Percentiles rank a stretch among this genome's conserved stretches.
Conservation (phyloP, 2,888 invertebrate genomes). For the Drosophila kokeensis region DNA sequence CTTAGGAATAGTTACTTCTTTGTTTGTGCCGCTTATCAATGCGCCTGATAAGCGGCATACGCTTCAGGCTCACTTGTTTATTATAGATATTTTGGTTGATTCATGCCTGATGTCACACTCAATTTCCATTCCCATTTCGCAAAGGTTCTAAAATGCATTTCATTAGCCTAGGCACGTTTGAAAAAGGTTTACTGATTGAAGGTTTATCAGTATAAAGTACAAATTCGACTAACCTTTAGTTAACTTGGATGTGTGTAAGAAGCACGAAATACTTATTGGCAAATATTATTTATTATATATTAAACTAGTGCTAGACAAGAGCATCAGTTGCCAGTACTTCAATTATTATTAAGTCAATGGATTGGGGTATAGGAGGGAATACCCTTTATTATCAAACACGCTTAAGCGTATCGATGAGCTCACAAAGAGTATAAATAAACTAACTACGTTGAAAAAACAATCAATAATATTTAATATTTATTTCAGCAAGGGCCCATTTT, state of each 20-base stretch:
- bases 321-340: not conserved
- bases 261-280: not conserved
- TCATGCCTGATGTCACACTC: slow-evolving; percentile 32
- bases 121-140: slow-evolving; percentile 9
- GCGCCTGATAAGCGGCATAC: slow-evolving; percentile 34
- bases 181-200: not conserved
- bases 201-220: slow-evolving; percentile 11
- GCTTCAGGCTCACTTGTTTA: slow-evolving; percentile 10
- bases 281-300: not conserved
- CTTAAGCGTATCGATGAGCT: not conserved
- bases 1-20: not conserved
- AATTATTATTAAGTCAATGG: not conserved
- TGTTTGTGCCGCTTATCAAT: slow-evolving; percentile 34
- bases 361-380: not conserved
- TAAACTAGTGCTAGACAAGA: not conserved
- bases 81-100: slow-evolving; percentile 36
- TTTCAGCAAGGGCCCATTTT: not conserved
- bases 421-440: not conserved
- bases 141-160: slow-evolving; percentile 33
- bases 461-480: not conserved
- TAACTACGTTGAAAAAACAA: not conserved
- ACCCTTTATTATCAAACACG: not conserved
- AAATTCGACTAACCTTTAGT: not conserved
- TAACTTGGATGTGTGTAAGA: not conserved
- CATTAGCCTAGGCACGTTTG: slow-evolving; percentile 26